Conservation (phyloP, 2,888 invertebrate species). For the Rhingia campestris region DNA sequence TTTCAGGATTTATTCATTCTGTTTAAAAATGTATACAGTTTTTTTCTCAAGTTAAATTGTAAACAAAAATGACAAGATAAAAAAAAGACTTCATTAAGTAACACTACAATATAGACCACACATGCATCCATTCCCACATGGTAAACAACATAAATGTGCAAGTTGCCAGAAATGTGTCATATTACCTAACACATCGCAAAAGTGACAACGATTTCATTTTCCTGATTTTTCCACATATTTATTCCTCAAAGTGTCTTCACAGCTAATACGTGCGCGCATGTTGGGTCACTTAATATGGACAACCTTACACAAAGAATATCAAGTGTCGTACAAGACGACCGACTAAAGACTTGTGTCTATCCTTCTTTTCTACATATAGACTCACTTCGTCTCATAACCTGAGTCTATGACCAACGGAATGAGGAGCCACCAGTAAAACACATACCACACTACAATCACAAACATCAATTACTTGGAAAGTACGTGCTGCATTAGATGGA, state of each 20-base stretch:
- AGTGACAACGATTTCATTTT: slow-evolving; percentile 8
- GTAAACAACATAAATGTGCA: background rate
- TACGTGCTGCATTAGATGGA: slow-evolving; percentile 34
- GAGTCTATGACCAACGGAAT: background rate
- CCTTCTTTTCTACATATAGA: background rate
- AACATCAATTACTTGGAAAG: slow-evolving; percentile 8
- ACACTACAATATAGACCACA: background rate
- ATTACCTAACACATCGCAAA: background rate
- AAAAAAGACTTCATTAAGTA: background rate
- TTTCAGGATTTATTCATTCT: background rate
- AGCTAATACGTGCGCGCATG: background rate
- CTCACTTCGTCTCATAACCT: background rate
- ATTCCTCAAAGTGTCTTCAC: background rate
- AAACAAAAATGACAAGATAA: background rate
- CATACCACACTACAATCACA: slow-evolving; percentile 1
- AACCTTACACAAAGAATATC: slow-evolving; percentile 26
- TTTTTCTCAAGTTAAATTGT: background rate
- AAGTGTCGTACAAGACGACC: slow-evolving; percentile 21
- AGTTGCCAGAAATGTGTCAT: slow-evolving; percentile 9
- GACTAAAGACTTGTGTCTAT: background rate
- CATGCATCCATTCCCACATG: background rate
- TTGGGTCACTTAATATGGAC: slow-evolving; percentile 35
- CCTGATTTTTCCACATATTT: slow-evolving; percentile 27
- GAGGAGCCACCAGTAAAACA: background rate
- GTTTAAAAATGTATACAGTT: background rate